These are phyloP conservation scores for Periophthalmus modestus DNA, from an alignment of 2,113 vertebrate species.

Conservation along the genomic window DNA sequence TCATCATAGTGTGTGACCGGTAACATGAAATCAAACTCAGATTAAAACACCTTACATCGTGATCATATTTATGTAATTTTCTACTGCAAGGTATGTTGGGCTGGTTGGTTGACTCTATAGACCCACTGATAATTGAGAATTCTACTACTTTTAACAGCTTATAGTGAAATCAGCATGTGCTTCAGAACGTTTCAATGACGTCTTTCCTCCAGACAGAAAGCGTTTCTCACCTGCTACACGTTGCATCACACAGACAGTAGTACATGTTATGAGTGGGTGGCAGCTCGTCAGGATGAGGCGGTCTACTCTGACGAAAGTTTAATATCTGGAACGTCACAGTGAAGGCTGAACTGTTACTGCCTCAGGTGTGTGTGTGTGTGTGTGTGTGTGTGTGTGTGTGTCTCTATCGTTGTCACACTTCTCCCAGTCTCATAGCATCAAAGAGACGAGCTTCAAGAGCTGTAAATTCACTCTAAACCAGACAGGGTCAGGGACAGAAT, in stretches of 20 bases:
- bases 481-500: slow-evolving; percentile 8
- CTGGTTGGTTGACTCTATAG: no score
- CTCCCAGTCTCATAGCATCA: slow-evolving; percentile 19
- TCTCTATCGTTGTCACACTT: slow-evolving; percentile 15
- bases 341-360: slow-evolving; percentile 2
- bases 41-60: background rate
- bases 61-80: background rate
- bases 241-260: background rate
- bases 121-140: no score
- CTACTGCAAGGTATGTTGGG: background rate
- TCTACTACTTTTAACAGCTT: no score
- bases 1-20: background rate
- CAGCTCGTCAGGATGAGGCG: slow-evolving; percentile 1
- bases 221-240: background rate
- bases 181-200: background rate
- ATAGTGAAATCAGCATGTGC: background rate
- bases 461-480: slow-evolving; percentile 11
- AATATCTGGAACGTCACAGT: slow-evolving; percentile 11
- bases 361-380: background rate
- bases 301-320: slow-evolving; percentile 1
- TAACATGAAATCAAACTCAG: background rate
- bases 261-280: background rate
- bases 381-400: background rate
- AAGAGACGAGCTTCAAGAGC: slow-evolving; percentile 17
- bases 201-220: background rate